Percentiles rank a stretch among this genome's conserved stretches.
phyloP scores from a whole-genome alignment of 37 sponge, comb jelly and placozoan species.

The Geodia barretti region DNA sequence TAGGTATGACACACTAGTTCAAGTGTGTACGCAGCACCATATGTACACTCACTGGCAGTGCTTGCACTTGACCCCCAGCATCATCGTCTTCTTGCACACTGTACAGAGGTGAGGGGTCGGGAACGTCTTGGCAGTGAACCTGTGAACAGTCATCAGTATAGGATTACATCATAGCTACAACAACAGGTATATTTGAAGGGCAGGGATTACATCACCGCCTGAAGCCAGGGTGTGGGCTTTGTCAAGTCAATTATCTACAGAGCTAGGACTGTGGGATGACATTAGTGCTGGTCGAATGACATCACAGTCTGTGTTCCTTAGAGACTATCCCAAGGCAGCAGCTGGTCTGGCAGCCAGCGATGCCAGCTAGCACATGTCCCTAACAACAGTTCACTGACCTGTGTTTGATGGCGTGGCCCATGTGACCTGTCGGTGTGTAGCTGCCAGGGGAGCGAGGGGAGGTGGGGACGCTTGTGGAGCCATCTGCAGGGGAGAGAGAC shows the following conservation, averaged over 20 bases:
- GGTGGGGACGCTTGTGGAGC: constrained; percentile 61
- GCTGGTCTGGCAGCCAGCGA: no score
- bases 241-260: no score
- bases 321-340: no score
- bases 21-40: no score
- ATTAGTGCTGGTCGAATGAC: no score
- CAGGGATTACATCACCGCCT: neutral
- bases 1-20: no score
- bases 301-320: no score
- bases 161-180: neutral
- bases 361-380: no score
- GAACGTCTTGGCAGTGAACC: constrained; percentile 43
- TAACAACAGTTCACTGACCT: no score
- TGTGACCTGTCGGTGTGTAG: constrained; percentile 62
- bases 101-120: constrained; percentile 68
- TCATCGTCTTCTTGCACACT: constrained; percentile 82
- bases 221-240: no score
- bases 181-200: neutral
- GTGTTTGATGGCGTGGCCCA: constrained; percentile 60
- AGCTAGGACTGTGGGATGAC: no score
- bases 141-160: neutral
- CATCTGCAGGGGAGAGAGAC: constrained; percentile 4
- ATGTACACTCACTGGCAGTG: constrained; percentile 69
- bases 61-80: constrained; percentile 69
- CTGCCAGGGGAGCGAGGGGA: constrained; percentile 62